These are phyloP conservation scores for Lottia scabra DNA, from an alignment of 2,888 invertebrate genomes.

Conservation along the genomic window DNA sequence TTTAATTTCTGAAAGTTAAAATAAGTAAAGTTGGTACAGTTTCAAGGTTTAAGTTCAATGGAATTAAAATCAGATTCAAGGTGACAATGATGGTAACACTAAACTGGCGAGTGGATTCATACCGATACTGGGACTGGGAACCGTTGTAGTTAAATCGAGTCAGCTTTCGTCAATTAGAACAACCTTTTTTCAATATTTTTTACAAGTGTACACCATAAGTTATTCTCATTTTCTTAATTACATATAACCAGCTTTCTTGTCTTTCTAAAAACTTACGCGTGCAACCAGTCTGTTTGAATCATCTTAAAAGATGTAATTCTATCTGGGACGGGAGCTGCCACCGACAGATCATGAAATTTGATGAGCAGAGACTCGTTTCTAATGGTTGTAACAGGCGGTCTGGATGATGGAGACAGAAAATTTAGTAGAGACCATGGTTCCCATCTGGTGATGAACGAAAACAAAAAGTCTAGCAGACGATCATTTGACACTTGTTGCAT, in stretches of 20 bases:
- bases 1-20: too few relatives aligned
- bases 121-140: too few relatives aligned
- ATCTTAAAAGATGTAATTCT: background rate
- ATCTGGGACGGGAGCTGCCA: background rate
- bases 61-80: too few relatives aligned
- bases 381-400: background rate
- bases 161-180: too few relatives aligned
- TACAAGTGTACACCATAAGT: background rate
- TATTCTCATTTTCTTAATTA: background rate
- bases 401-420: background rate
- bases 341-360: constrained; percentile 1
- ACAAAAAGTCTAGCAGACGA: constrained; percentile 15
- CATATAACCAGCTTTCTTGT: background rate
- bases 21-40: too few relatives aligned
- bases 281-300: constrained; percentile 1
- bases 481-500: constrained; percentile 20
- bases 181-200: too few relatives aligned
- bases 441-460: constrained; percentile 16
- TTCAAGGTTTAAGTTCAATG: too few relatives aligned
- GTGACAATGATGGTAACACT: too few relatives aligned
- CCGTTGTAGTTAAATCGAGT: too few relatives aligned
- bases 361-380: constrained; percentile 3
- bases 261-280: constrained; percentile 1
- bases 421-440: background rate
- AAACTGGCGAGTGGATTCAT: too few relatives aligned